Percentiles rank a stretch among this genome's conserved stretches.
These are phyloP conservation scores for Cynoglossus semilaevis DNA, from an alignment of 2,113 vertebrate species.

Conservation along the genomic window DNA sequence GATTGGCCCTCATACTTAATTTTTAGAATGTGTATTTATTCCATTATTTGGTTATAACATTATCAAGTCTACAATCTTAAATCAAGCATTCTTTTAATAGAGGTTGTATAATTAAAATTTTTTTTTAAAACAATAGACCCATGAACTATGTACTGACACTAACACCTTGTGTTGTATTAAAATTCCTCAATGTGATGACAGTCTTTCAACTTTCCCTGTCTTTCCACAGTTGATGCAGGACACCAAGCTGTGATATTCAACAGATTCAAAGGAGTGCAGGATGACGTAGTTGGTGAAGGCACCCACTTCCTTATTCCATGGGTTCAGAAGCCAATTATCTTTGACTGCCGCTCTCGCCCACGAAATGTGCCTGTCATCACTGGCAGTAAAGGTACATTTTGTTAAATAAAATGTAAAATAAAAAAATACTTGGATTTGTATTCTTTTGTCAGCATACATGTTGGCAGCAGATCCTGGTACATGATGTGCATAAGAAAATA, in stretches of 20 bases:
- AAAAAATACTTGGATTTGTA: background rate
- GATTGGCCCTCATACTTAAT: no score
- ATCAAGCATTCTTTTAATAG: no score
- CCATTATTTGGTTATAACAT: no score
- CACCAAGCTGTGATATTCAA: constrained; percentile 96
- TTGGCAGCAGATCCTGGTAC: background rate
- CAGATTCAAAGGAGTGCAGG: constrained; percentile 89
- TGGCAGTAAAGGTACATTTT: constrained; percentile 89
- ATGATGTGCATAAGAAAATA: no score
- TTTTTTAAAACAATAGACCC: no score
- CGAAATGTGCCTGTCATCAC: constrained; percentile 95
- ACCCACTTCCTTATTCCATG: constrained; percentile 97
- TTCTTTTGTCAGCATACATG: background rate
- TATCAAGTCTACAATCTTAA: no score
- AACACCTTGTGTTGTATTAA: no score
- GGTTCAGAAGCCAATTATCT: constrained; percentile 96
- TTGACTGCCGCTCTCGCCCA: constrained; percentile 94
- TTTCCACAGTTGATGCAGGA: constrained; percentile 87
- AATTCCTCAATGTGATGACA: background rate
- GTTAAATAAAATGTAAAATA: background rate
- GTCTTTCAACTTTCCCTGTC: background rate
- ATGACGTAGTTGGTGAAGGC: constrained; percentile 86
- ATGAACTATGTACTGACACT: no score
- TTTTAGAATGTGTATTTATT: no score
- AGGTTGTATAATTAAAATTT: no score